A percentile compares a stretch with the other conserved stretches of the same genome.
phyloP scores from a whole-genome alignment of 2,797 vertebrate species.

The Myotis daubentonii region DNA sequence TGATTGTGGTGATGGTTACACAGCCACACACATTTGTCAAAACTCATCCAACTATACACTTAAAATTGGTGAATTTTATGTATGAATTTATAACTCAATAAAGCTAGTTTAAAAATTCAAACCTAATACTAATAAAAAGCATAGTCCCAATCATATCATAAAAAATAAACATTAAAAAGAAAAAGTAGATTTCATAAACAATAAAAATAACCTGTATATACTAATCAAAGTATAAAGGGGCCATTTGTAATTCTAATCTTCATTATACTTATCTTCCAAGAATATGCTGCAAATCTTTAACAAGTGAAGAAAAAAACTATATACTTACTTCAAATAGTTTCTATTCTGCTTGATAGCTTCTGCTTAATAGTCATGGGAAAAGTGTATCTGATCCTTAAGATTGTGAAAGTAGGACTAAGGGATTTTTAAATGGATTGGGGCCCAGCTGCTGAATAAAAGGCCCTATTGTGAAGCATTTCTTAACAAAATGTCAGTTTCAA shows the following conservation, averaged over 20 bases:
- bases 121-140: conserved; percentile 26
- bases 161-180: neutral
- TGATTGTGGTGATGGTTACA: neutral
- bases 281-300: neutral
- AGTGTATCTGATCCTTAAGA: conserved; percentile 9
- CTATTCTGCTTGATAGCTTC: conserved; percentile 35
- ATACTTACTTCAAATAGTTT: conserved; percentile 10
- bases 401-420: neutral
- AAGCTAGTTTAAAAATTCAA: conserved; percentile 4
- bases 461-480: neutral
- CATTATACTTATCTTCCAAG: neutral
- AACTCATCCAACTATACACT: neutral
- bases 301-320: neutral
- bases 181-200: conserved; percentile 34
- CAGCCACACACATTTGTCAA: neutral
- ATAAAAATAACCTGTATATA: neutral
- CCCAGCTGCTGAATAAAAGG: conserved; percentile 25
- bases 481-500: conserved; percentile 58
- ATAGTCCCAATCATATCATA: neutral
- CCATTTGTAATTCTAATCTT: neutral
- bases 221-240: neutral
- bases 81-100: neutral
- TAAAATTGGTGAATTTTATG: neutral
- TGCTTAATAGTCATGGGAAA: neutral
- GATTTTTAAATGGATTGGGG: conserved; percentile 22